Conservation (phyloP, 2,797 vertebrate species). For the Hyperoplus immaculatus region DNA sequence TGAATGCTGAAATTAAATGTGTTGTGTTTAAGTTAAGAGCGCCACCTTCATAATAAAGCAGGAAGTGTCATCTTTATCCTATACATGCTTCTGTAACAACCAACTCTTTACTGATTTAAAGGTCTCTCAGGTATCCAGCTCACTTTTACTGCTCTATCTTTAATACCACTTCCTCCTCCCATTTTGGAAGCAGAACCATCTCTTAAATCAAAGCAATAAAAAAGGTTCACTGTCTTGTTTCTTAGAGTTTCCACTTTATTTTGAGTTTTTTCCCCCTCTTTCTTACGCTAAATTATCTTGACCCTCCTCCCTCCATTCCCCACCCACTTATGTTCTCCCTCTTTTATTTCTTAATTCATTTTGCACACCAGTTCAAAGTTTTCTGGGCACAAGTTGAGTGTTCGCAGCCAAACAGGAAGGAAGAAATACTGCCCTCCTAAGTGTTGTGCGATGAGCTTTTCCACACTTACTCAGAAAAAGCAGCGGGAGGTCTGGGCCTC, state of each 20-base stretch:
- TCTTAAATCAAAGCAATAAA: constrained; percentile 73
- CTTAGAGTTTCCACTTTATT: constrained; percentile 34
- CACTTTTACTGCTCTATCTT: constrained; percentile 56
- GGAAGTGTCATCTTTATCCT: constrained; percentile 34
- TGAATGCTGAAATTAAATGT: neutral
- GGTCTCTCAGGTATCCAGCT: constrained; percentile 45
- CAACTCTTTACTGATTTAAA: constrained; percentile 67
- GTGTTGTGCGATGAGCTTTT: constrained; percentile 70
- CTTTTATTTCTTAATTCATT: constrained; percentile 25
- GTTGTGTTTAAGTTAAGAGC: neutral
- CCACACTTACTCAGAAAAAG: constrained; percentile 69
- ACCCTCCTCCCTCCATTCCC: constrained; percentile 14
- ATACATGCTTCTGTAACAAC: constrained; percentile 19
- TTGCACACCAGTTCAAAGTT: constrained; percentile 24
- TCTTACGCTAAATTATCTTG: constrained; percentile 20
- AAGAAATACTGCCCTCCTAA: constrained; percentile 66
- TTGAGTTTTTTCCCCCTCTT: neutral
- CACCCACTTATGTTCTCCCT: constrained; percentile 1
- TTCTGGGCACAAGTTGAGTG: constrained; percentile 43
- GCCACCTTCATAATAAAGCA: constrained; percentile 21
- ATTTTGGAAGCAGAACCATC: constrained; percentile 50
- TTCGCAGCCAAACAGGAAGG: constrained; percentile 38
- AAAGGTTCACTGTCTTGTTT: constrained; percentile 37
- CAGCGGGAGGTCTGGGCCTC: constrained; percentile 51
- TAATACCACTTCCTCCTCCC: constrained; percentile 67